phyloP scores from a whole-genome alignment of 2,888 invertebrate genomes.

The Erannis defoliaria region DNA sequence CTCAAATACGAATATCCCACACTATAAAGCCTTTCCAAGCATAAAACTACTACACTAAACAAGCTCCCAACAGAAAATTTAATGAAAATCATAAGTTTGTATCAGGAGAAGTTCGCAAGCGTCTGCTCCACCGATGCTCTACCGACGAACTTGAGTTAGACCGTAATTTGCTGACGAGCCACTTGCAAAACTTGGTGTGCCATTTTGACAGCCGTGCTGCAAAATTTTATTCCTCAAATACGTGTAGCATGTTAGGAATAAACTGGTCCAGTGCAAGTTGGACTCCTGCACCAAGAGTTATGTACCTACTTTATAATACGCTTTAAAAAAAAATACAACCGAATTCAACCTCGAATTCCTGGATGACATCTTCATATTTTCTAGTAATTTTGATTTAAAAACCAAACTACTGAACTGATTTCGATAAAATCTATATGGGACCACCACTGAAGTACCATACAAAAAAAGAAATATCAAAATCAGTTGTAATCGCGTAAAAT shows the following conservation, averaged over 20 bases:
- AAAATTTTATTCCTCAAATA: conserved; percentile 14
- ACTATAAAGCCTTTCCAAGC: conserved; percentile 21
- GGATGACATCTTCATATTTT: too few species aligned
- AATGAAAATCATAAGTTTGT: conserved; percentile 80
- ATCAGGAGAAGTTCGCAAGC: conserved; percentile 65
- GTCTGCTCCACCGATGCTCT: conserved; percentile 61
- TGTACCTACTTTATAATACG: too few species aligned
- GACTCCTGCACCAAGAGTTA: too few species aligned
- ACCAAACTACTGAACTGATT: too few species aligned
- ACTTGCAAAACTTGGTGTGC: conserved; percentile 63
- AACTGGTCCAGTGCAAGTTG: too few species aligned
- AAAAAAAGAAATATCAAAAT: too few species aligned
- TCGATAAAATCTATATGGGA: too few species aligned
- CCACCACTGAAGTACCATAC: too few species aligned
- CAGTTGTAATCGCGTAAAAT: too few species aligned
- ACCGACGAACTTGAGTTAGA: conserved; percentile 64
- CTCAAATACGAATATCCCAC: neutral
- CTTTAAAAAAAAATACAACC: too few species aligned
- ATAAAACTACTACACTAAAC: conserved; percentile 34
- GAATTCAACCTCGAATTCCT: too few species aligned
- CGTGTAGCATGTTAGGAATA: neutral
- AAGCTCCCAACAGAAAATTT: conserved; percentile 57
- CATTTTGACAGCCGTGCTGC: conserved; percentile 13
- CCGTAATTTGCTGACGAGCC: conserved; percentile 78
- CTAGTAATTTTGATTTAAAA: too few species aligned